Base-by-base conservation (phyloP, 1,140 invertebrate genomes). In the Agrilus planipennis region DNA sequence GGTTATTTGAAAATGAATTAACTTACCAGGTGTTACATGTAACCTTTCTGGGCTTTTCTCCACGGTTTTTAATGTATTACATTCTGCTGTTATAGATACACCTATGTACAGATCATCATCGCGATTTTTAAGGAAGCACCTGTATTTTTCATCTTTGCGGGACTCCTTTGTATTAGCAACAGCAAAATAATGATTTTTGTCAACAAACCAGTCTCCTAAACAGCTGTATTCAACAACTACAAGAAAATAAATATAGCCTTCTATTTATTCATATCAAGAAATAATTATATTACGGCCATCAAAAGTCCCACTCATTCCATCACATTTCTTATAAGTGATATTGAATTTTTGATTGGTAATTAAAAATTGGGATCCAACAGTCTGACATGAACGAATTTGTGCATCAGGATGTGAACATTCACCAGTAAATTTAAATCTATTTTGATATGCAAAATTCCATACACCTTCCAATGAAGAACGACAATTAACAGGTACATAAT, bases 291-390 rank as follows among this genome's bases (percentile, higher is more conserved):
- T 61, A 85, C 83, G 68, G 64, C 88, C 86, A 64, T 89, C 82
- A 63, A 88, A 86, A 2, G 90, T 94, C 22, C 80, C 86, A 23
- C 73, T 69, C 70, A 87, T 82, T 32, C 83, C 87, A 32, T 75
- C 63, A 63, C 93, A 98, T 57, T 81, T 78, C 43, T 83, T 82
- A 59, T 94, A 98, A 5, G 85, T 91, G 40, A 97, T 91, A 52
- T 89, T 88, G 52, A 97, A 97, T 55, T 95, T 92, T 60, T 96
- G 88, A 69, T 97, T 98, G 19, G 90, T 88, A 47, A 95, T 94
- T 27, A 93, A 77, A 63, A 93, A 94, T 61, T 94, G 86, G 10
- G 89, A 91, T 42, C 92, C 93, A 22, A 92, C 87, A 10, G 84
- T 87, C 67, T 97, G 93, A 67, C 93, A 98, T 0, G 92, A 94